Conservation (phyloP, 2,888 invertebrate genomes). For the Phyllotreta striolata region DNA sequence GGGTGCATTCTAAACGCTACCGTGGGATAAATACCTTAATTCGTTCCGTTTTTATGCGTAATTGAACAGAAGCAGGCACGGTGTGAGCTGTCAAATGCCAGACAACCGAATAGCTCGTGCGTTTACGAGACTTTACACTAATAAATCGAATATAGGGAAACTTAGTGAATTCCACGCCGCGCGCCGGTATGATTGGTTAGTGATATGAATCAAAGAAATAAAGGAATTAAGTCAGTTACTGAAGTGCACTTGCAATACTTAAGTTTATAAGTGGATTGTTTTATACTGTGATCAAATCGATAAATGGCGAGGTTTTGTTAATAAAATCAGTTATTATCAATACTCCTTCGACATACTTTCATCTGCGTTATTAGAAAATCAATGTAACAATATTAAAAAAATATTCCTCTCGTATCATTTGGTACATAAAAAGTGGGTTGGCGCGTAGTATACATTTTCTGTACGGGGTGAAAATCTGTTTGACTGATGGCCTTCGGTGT, state of each 20-base stretch:
- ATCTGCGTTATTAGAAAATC: too few relatives aligned
- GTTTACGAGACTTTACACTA: slow-evolving; percentile 33
- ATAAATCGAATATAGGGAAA: slow-evolving; percentile 31
- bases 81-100: slow-evolving; percentile 34
- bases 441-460: not conserved
- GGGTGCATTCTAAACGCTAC: not conserved
- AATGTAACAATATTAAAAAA: too few relatives aligned
- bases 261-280: too few relatives aligned
- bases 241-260: too few relatives aligned
- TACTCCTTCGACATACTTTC: too few relatives aligned
- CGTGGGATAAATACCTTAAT: slow-evolving; percentile 17
- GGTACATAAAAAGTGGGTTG: too few relatives aligned
- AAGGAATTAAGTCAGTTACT: not conserved
- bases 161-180: not conserved
- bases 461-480: slow-evolving; percentile 26
- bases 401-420: too few relatives aligned
- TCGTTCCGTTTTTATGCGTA: slow-evolving; percentile 11
- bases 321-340: too few relatives aligned
- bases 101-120: slow-evolving; percentile 17
- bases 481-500: slow-evolving; percentile 4
- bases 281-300: too few relatives aligned
- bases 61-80: slow-evolving; percentile 24
- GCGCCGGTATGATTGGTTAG: not conserved
- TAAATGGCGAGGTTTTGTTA: too few relatives aligned
- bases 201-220: not conserved